phyloP scores from a whole-genome alignment of 2,113 vertebrate species.

The Daubentonia madagascariensis region DNA sequence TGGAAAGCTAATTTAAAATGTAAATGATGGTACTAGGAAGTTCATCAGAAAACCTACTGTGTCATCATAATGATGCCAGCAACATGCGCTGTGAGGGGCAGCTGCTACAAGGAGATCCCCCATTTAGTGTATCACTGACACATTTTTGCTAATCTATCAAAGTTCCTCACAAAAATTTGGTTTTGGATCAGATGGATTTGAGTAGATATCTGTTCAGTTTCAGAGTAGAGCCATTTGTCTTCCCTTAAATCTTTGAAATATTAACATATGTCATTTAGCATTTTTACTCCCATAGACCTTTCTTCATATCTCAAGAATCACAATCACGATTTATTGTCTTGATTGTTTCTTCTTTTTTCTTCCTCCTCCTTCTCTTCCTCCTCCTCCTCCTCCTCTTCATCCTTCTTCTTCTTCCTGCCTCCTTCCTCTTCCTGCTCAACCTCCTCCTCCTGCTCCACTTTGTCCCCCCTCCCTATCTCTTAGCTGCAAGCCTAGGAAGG shows the following conservation, averaged over 20 bases:
- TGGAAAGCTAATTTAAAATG: not conserved
- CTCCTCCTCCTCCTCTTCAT: not conserved
- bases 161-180: not conserved
- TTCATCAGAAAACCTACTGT: not conserved
- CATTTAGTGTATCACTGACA: not conserved
- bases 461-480: not conserved
- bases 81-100: not conserved
- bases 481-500: not conserved
- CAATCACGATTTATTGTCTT: not conserved
- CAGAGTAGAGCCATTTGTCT: not conserved
- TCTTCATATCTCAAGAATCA: not conserved
- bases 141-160: not conserved
- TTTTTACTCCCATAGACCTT: not conserved
- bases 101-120: not conserved
- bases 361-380: not conserved
- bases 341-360: not conserved
- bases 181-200: not conserved
- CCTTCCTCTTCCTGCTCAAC: not conserved
- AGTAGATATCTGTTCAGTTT: not conserved
- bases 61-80: not conserved
- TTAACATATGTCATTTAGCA: too few species aligned
- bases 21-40: not conserved
- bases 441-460: fast-evolving
- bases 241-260: not conserved
- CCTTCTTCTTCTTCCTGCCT: not conserved